These are phyloP conservation scores for Anguilla japonica DNA, from an alignment of 2,113 vertebrate genomes.

Conservation along the genomic window DNA sequence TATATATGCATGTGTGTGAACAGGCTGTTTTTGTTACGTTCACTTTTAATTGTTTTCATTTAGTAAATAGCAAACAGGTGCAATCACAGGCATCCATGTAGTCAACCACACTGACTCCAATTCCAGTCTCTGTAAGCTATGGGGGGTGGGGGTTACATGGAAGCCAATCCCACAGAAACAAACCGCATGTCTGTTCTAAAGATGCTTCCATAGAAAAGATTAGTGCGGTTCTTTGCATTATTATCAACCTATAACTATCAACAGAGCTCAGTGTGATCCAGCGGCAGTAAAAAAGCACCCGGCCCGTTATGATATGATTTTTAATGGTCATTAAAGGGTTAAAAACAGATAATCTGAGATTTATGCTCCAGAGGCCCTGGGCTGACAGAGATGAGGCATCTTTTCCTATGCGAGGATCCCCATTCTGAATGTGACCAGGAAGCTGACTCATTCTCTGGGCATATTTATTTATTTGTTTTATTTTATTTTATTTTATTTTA, in stretches of 20 bases:
- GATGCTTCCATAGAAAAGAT: neutral
- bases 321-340: constrained; percentile 17
- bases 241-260: neutral
- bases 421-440: neutral
- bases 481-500: no score
- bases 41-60: constrained; percentile 66
- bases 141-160: constrained; percentile 39
- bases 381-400: neutral
- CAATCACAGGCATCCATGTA: constrained; percentile 52
- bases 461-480: neutral
- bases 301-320: constrained; percentile 11
- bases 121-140: constrained; percentile 47
- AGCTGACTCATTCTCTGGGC: constrained; percentile 4
- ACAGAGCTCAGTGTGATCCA: neutral
- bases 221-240: neutral
- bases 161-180: constrained; percentile 6
- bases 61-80: constrained; percentile 68
- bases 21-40: constrained; percentile 23
- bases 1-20: no score
- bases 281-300: neutral
- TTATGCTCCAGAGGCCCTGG: neutral
- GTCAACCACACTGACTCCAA: constrained; percentile 50
- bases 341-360: constrained; percentile 10
- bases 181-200: neutral
- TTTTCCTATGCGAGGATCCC: neutral